These are phyloP conservation scores for Ischnus inquisitorius DNA, from an alignment of 2,888 invertebrate genomes.

Conservation along the genomic window DNA sequence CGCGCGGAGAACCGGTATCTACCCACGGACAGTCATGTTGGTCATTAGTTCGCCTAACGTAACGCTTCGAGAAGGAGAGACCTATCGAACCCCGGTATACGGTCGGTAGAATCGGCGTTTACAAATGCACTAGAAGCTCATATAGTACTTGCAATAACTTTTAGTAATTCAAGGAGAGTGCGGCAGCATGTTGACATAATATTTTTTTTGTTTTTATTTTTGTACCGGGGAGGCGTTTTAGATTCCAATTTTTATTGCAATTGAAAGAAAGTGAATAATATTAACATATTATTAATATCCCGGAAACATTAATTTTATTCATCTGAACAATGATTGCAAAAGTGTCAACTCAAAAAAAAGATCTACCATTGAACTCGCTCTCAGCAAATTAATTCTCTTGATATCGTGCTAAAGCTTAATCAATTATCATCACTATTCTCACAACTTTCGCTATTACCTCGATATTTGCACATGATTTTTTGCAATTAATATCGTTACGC, in stretches of 20 bases:
- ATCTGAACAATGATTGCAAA: no score
- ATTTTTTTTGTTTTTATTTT: neutral
- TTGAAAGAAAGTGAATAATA: no score
- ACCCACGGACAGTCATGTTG: conserved; percentile 82
- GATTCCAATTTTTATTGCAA: no score
- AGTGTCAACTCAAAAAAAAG: no score
- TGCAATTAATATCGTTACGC: neutral
- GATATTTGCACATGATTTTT: neutral
- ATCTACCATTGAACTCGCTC: no score
- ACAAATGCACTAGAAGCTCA: conserved; percentile 36
- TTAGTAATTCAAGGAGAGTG: neutral
- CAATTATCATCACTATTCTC: no score
- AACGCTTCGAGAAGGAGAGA: conserved; percentile 76
- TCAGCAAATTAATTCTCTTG: no score
- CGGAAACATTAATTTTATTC: no score
- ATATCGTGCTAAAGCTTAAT: no score
- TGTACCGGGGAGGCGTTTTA: no score
- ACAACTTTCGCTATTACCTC: no score
- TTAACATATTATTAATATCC: no score
- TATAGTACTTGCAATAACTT: conserved; percentile 28
- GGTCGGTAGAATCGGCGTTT: conserved; percentile 45
- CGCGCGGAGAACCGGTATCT: conserved; percentile 80
- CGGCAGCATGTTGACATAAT: neutral
- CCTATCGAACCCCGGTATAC: conserved; percentile 65
- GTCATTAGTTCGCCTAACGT: conserved; percentile 83